Evolutionary conservation across 2,888 invertebrate genomes (phyloP), one percentile per base, ranked within the genome.

Genomic region (Strigamia maritima): DNA sequence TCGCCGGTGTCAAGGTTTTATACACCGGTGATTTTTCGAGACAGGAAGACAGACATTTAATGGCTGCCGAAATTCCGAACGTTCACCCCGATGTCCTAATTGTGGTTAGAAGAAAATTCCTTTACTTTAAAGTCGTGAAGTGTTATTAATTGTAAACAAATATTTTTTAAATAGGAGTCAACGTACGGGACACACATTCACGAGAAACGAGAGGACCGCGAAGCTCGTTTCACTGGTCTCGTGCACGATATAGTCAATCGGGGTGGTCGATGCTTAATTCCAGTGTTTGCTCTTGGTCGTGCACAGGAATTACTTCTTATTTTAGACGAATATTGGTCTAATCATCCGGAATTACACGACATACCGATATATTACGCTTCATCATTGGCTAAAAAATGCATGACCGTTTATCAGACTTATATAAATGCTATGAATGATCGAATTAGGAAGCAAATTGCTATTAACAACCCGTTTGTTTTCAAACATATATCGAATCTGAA

Each of bases 341-440:
- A 94, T 80, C 98, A 97, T 88, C 96, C 97, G 0, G 97, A 98
- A 87, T 88, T 99, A 12, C 98, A 99, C 83, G 98, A 98, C 86
- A 94, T 98, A 83, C 99, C 99, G 0, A 98, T 99, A 82, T 99
- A 99, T 88, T 99, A 99, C 88, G 99, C 99, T 12, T 98, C 98
- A 0, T 97, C 98, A 0, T 88, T 99, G 81, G 99, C 99, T 75
- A 99, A 99, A 88, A 99, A 99, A 86, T 99, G 99, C 85, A 99
- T 99, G 98, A 94, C 97, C 79, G 99, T 99, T 0, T 99, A 99
- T 88, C 99, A 99, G 88, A 99, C 99, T 0, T 99, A 98, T 86
- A 93, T 99, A 2, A 98, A 98, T 87, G 98, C 98, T 0, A 99
- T 99, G 99, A 99, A 99, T 87, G 97, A 98, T 84, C 92, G 93